These are phyloP conservation scores for Rhogogaster chlorosoma DNA, from an alignment of 2,888 invertebrate genomes.

Conservation along the genomic window DNA sequence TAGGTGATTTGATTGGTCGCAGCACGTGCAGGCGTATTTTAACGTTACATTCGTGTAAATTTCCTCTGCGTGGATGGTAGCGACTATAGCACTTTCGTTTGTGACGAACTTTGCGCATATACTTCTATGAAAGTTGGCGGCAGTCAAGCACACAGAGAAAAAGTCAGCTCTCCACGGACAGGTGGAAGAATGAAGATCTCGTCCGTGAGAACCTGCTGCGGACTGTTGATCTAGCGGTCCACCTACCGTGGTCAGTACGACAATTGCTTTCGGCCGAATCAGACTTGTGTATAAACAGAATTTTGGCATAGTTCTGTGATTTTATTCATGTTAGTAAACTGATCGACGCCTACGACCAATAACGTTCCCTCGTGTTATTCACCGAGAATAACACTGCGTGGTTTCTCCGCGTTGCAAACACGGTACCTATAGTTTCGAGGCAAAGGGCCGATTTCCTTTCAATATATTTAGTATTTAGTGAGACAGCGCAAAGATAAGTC, in stretches of 20 bases:
- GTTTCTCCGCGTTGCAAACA: not conserved
- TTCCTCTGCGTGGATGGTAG: not conserved
- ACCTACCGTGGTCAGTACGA: conserved; percentile 67
- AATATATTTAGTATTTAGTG: not conserved
- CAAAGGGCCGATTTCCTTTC: not conserved
- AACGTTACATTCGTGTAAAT: not conserved
- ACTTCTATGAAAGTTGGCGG: conserved; percentile 39
- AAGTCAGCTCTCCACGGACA: conserved; percentile 20
- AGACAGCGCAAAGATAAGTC: conserved; percentile 10
- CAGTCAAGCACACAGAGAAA: conserved; percentile 20
- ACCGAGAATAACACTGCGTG: not conserved
- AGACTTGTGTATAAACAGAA: not conserved
- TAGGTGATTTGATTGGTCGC: not conserved
- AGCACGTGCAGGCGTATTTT: not conserved
- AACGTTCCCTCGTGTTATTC: not conserved
- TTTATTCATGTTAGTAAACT: conserved; percentile 10
- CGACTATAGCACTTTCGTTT: conserved; percentile 61
- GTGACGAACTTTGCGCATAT: conserved; percentile 51
- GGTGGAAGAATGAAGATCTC: conserved; percentile 43
- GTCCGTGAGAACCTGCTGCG: conserved; percentile 35
- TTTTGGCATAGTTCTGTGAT: not conserved
- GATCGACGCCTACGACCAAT: not conserved
- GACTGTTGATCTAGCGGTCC: conserved; percentile 23
- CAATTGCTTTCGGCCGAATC: conserved; percentile 69
- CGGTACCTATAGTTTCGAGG: not conserved